Conservation (phyloP, 2,797 vertebrate genomes). For the Sylvilagus floridanus region DNA sequence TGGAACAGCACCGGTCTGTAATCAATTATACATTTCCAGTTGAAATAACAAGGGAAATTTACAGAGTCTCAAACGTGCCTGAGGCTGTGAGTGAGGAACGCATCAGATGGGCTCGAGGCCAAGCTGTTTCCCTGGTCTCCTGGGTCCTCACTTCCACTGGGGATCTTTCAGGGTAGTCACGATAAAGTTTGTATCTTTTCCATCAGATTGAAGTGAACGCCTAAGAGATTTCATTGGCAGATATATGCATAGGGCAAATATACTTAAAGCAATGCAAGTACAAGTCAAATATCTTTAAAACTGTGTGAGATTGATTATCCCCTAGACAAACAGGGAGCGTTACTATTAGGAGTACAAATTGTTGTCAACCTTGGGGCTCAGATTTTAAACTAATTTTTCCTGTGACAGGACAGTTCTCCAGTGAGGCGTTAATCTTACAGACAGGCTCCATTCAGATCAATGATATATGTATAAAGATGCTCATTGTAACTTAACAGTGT, state of each 20-base stretch:
- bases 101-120: neutral
- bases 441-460: neutral
- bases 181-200: constrained; percentile 1
- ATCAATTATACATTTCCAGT: constrained; percentile 14
- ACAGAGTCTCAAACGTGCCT: constrained; percentile 35
- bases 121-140: neutral
- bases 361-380: neutral
- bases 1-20: neutral
- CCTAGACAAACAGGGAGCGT: neutral
- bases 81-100: neutral
- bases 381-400: constrained; percentile 17
- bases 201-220: constrained; percentile 16
- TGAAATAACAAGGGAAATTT: constrained; percentile 1
- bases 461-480: neutral
- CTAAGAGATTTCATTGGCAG: neutral
- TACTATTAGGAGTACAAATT: neutral
- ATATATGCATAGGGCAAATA: constrained; percentile 3
- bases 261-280: constrained; percentile 23
- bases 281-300: constrained; percentile 13
- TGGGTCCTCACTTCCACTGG: neutral
- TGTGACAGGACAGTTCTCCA: neutral
- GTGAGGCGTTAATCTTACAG: constrained; percentile 10
- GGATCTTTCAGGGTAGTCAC: neutral
- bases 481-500: neutral
- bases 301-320: neutral